Evolutionary conservation across 1,140 invertebrate genomes (phyloP), one percentile per base, ranked within the genome.

Genomic region (Hycleus phaleratus): DNA sequence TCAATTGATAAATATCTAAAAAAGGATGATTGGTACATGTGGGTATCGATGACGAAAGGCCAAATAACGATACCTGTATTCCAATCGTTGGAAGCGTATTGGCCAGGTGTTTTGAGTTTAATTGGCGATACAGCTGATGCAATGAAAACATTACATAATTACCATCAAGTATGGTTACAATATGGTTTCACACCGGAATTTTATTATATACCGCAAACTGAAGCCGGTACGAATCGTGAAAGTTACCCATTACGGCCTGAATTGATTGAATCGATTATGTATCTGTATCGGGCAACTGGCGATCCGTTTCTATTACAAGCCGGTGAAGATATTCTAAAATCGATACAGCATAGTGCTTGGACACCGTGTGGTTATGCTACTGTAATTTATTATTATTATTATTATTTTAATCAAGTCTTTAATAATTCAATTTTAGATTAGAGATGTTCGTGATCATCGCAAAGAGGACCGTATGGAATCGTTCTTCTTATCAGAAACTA

Each of bases 381-480:
- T 42, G 91, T 96, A 73, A 79, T 74, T 71, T 38, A 40, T 42
- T 7, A 42, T 18, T 18, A 12, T 12, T 12, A 18, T 18, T 18
- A 18, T 9, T n/a, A 10, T 24, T 38, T 24, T 4, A 18, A n/a
- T 8, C 10, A 26, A 25, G 44, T 44, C 25, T 32, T 12, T 24
- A 49, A 42, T 39, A 26, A 11, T 49, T 42, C n/a, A 44, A 10
- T 57, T 56, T 75, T 65, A 87, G 85, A 90, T 91, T 60, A 84
- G 95, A 85, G 88, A 96, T 79, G 94, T 98, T 0, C 81, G 88
- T 25, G 93, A 95, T 66, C 94, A 97, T 73, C 84, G 87, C 5
- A 87, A 96, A 71, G 95, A 98, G 74, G 96, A 99, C 73, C 81
- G 97, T 50, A 99, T 99, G 96, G 97, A 99, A 73, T 97, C 94